Base-by-base conservation (phyloP, 2,797 vertebrate genomes). In the Sebastes trivittatus region DNA sequence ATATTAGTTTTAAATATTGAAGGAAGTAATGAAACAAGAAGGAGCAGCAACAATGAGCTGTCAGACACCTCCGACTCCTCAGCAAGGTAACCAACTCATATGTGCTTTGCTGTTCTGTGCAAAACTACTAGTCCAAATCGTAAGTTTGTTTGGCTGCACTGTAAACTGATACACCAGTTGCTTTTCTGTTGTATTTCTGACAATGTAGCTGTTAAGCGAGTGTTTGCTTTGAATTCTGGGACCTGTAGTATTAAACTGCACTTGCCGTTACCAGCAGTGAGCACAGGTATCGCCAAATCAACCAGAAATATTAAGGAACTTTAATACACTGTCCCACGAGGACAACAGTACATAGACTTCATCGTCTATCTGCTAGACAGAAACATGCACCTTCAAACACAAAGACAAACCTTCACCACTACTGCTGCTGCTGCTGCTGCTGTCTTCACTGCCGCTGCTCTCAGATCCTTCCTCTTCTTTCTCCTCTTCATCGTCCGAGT, bases 401-500 rank as follows among this genome's bases (percentile, higher is more conserved):
- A 55, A 46, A 75, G 81, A 88, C 79, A 66, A 32, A 93, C 85
- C 91, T 86, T 89, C 88, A 61, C 83, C 78, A 29, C 96, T 81
- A 65, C 96, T 81, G 62, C 96, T 96, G 81, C 95, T 96, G 27
- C 27, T 27, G 56, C 94, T 92, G 87, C 90, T 79, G 78, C 90
- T 79, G 78, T 62, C 82, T 22, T 92, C 91, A 36, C 89, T 89
- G 36, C 82, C 77, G 23, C 94, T 92, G 79, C 92, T 92, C 7
- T 74, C 83, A 11, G 93, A 94, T 10, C 56, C 87, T 49, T 89
- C 81, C n/a, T 92, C 90, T 2, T 90, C 89, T 54, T 96, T 96
- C 54, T 96, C 95, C 1, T 96, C 95, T 27, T 93, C 92, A 3
- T 95, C 92, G 0, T 98, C 97, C 1, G 98, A 98, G 90, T 98